phyloP scores from a whole-genome alignment of 2,797 vertebrate species.

The Hydrocynus forskahlii region DNA sequence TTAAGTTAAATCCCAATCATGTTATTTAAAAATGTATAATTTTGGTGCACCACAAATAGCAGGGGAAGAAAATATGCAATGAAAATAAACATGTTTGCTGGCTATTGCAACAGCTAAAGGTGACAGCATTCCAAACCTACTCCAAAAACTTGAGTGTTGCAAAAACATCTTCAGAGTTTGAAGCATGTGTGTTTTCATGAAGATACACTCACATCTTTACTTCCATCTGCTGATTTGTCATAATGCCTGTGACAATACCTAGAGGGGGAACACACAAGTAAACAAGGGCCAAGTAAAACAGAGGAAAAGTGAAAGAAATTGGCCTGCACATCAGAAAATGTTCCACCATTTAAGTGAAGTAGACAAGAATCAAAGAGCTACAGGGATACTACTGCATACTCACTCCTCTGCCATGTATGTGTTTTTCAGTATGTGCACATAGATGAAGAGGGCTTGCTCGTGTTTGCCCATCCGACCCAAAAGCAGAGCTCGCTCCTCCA shows the following conservation, averaged over 20 bases:
- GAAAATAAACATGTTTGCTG: not conserved
- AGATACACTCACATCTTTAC: slow-evolving; percentile 89
- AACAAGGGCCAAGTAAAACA: not conserved
- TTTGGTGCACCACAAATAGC: not conserved
- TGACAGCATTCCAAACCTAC: not conserved
- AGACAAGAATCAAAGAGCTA: not conserved
- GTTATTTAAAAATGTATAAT: not conserved
- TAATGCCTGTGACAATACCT: slow-evolving; percentile 96
- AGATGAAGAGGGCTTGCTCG: slow-evolving; percentile 97
- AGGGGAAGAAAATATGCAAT: too few relatives aligned
- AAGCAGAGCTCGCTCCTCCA: slow-evolving; percentile 94
- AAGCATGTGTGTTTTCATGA: not conserved
- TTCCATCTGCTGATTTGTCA: slow-evolving; percentile 85
- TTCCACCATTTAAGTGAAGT: not conserved
- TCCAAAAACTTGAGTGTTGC: not conserved
- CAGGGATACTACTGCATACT: slow-evolving; percentile 57
- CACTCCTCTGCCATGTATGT: slow-evolving; percentile 95
- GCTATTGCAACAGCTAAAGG: not conserved
- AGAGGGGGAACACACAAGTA: slow-evolving; percentile 55
- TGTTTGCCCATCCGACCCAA: slow-evolving; percentile 98
- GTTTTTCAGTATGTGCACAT: slow-evolving; percentile 93
- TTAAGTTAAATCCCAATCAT: too few relatives aligned
- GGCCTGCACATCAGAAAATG: not conserved
- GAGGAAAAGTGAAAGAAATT: not conserved
- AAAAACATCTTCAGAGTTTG: not conserved